phyloP scores from a whole-genome alignment of 1,140 invertebrate genomes.

The Bombus waltoni region DNA sequence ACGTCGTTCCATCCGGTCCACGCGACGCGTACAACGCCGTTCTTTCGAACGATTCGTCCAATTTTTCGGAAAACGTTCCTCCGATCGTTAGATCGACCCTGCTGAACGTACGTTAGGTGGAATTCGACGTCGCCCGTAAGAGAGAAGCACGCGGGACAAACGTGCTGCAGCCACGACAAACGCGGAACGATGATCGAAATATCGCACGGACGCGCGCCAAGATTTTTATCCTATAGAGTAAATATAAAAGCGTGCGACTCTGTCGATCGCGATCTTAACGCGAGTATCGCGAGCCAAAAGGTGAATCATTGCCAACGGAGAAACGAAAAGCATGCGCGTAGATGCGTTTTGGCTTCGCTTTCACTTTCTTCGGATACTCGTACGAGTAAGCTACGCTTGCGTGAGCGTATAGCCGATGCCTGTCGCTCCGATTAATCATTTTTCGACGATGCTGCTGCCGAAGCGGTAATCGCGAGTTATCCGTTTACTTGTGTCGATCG shows the following conservation, averaged over 20 bases:
- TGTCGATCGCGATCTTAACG: neutral
- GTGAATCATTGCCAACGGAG: neutral
- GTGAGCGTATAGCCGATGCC: neutral
- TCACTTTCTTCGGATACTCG: neutral
- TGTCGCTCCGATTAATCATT: fast-evolving
- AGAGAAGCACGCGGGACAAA: neutral
- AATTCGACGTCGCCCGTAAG: neutral
- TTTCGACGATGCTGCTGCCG: neutral
- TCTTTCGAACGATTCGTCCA: neutral
- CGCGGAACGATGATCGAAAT: too few relatives aligned
- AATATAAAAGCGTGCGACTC: neutral
- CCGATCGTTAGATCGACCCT: fast-evolving
- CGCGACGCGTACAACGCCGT: neutral
- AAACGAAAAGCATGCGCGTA: neutral
- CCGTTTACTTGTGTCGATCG: neutral
- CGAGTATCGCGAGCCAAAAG: neutral
- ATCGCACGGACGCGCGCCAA: too few relatives aligned
- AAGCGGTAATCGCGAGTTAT: fast-evolving
- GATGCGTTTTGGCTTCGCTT: neutral
- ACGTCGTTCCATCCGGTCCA: neutral
- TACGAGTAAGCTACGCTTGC: neutral
- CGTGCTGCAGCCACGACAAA: too few relatives aligned
- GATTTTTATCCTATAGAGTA: too few relatives aligned
- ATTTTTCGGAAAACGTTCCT: neutral
- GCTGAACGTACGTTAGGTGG: neutral